Evolutionary conservation across 2,797 vertebrate genomes (phyloP).

Genomic region (Cynopterus sphinx): DNA sequence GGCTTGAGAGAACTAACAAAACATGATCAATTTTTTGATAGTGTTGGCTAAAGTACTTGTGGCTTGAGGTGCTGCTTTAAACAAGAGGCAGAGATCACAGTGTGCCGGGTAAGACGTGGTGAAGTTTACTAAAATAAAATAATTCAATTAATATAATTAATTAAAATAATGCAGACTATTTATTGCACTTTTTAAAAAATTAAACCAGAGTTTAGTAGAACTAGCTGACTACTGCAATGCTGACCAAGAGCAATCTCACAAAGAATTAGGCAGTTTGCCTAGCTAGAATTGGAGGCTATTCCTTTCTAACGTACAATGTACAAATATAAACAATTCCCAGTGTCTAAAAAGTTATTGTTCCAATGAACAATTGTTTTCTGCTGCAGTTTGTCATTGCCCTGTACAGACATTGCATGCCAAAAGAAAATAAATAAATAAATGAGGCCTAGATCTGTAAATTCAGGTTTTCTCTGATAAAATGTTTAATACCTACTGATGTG

Average conservation of each 20-base stretch:
- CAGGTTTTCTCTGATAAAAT: neutral
- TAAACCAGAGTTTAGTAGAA: neutral
- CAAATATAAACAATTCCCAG: neutral
- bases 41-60: neutral
- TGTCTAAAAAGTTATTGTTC: neutral
- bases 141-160: neutral
- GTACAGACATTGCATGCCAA: neutral
- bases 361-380: neutral
- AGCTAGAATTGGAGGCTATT: neutral
- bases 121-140: neutral
- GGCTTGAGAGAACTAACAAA: neutral
- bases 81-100: neutral
- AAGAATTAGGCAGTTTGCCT: neutral
- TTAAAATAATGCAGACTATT: neutral
- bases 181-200: neutral
- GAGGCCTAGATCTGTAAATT: neutral
- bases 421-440: neutral
- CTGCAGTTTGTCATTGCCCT: neutral
- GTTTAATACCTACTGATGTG: neutral
- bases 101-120: neutral
- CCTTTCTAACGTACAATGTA: neutral
- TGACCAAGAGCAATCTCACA: neutral
- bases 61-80: neutral
- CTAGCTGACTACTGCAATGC: rapidly evolving
- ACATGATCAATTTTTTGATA: neutral